phyloP scores from a whole-genome alignment of 2,113 vertebrate genomes.

The Amblyopsis rosae region DNA sequence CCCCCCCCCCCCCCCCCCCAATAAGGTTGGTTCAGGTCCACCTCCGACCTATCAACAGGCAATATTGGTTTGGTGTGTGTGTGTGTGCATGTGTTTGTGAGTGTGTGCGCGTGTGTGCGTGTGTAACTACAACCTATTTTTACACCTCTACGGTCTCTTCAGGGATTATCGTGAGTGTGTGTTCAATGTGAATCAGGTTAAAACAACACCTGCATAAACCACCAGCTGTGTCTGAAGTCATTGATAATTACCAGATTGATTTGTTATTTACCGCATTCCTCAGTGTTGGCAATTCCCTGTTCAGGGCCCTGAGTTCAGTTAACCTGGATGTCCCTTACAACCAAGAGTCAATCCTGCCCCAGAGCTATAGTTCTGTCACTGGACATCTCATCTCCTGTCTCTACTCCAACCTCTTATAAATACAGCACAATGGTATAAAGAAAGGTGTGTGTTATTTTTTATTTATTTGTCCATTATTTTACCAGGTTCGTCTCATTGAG shows the following conservation, averaged over 20 bases:
- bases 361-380: conserved; percentile 4
- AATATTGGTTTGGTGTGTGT: neutral
- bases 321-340: neutral
- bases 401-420: neutral
- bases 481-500: no score
- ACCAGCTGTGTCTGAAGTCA: neutral
- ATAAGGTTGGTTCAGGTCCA: neutral
- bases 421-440: neutral
- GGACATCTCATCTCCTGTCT: conserved; percentile 2
- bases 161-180: conserved; percentile 5
- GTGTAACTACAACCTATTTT: conserved; percentile 4
- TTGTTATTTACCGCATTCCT: neutral
- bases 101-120: no score
- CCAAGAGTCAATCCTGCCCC: neutral
- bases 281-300: neutral
- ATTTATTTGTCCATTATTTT: no score
- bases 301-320: neutral
- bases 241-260: neutral
- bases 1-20: neutral
- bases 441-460: neutral
- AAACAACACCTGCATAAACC: neutral
- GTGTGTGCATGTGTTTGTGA: neutral
- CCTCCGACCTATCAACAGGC: neutral
- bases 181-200: neutral
- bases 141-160: conserved; percentile 13